Evolutionary conservation across 37 sponge, comb jelly and placozoan species (phyloP).

Genomic region (Aplysina aerophoba): DNA sequence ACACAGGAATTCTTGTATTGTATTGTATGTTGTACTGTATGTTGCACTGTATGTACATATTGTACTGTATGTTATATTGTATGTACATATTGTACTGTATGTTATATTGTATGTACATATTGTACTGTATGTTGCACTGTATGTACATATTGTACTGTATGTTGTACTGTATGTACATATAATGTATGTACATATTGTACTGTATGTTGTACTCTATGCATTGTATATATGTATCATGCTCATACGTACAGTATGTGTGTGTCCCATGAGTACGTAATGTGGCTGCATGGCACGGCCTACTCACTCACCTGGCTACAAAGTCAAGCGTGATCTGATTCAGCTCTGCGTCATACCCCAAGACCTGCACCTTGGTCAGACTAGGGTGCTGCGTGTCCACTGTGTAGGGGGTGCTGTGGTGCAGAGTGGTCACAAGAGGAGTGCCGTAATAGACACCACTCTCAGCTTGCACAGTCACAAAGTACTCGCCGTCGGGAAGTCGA

Average conservation of each 20-base stretch:
- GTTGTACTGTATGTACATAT: neutral
- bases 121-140: no score
- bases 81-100: no score
- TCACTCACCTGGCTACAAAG: conserved; percentile 64
- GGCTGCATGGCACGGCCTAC: no score
- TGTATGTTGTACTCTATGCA: no score
- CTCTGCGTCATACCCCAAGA: conserved; percentile 43
- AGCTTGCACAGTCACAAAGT: conserved; percentile 72
- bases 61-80: no score
- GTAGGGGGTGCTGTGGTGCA: conserved; percentile 81
- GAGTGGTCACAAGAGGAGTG: conserved; percentile 77
- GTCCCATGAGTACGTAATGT: no score
- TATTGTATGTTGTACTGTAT: no score
- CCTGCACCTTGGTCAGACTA: conserved; percentile 3
- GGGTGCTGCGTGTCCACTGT: conserved; percentile 80
- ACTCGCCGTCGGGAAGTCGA: conserved; percentile 66
- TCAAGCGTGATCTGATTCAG: conserved; percentile 43
- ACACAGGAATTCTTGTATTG: no score
- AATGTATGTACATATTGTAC: neutral
- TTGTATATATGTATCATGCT: no score
- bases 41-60: no score
- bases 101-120: no score
- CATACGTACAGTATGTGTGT: no score
- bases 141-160: neutral
- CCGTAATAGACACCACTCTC: conserved; percentile 74